These are phyloP conservation scores for Nebria brevicollis DNA, from an alignment of 2,888 invertebrate species.

Conservation along the genomic window DNA sequence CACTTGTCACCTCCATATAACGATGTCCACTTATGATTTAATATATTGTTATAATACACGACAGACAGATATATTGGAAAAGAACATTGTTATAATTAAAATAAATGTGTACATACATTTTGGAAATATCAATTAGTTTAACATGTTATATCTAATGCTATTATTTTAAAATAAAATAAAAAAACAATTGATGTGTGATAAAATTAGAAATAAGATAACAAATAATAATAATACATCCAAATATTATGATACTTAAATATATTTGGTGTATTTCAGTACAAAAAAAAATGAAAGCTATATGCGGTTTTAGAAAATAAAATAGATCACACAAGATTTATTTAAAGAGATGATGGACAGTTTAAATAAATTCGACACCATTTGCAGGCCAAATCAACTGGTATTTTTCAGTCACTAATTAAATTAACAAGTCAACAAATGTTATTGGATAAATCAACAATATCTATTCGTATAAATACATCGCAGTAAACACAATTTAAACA, in stretches of 20 bases:
- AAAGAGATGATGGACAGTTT: background rate
- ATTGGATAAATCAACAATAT: constrained; percentile 4
- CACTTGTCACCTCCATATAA: constrained; percentile 31
- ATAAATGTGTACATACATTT: too few relatives aligned
- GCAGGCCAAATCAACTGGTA: background rate
- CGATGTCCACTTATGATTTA: background rate
- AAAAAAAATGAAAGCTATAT: background rate
- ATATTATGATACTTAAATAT: too few relatives aligned
- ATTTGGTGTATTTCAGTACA: too few relatives aligned
- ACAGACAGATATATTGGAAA: background rate
- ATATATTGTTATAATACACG: background rate
- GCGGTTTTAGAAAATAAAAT: background rate
- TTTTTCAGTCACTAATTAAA: constrained; percentile 23
- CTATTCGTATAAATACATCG: constrained; percentile 35
- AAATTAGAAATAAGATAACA: too few relatives aligned
- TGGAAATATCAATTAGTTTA: too few relatives aligned
- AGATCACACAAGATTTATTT: background rate
- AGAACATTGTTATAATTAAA: too few relatives aligned
- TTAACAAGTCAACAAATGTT: constrained; percentile 17
- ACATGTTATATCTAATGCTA: too few relatives aligned
- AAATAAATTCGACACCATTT: background rate
- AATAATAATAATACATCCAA: too few relatives aligned
- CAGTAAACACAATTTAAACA: constrained; percentile 40
- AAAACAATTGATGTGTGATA: too few relatives aligned
- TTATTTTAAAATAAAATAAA: too few relatives aligned